Base-by-base conservation (phyloP, 37 sponge, comb jelly and placozoan genomes). In the Aplysina aerophoba region DNA sequence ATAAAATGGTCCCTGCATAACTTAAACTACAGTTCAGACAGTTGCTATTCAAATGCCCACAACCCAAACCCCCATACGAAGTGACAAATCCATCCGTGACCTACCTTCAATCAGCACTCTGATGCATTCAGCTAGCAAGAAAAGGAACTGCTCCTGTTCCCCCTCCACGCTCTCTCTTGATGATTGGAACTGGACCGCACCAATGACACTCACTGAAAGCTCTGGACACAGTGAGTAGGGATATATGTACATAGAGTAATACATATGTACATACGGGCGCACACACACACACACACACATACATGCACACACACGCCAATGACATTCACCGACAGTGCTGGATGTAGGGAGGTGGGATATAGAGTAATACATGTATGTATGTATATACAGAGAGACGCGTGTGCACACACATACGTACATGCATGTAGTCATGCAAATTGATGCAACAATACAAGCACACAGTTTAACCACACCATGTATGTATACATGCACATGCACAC, bases 101-200 rank as follows among this genome's bases (percentile, higher is more conserved):
- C n/a, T n/a, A 87, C 88, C 88, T 59, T 88, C 83, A 30, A 90
- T 41, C 11, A 86, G 79, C 27, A 92, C 92, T 38, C 95, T 74
- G 57, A 95, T 82, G 54, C 88, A 89, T 85, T 95, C 92, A 85
- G 92, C 83, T 80, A 94, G 89, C 15, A 94, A 84, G 78, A 94
- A 91, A 59, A 87, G 53, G 55, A 54, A 94, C 65, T 94, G 92
- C 31, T 88, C 94, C 25, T 81, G 75, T 0, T 36, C 85, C 22
- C 85, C 87, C 82, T 83, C 33, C 40, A 78, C 84, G 4, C 13
- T 62, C 28, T 62, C 64, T 11, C 27, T 27, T 11, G 64, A 27
- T 3, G 64, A 62, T 14, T 62, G 64, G 28, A 28, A 27, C 28
- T 27, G 64, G 4, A 62, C 12, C 5, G 64, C 64, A n/a, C 28